A percentile compares a stretch with the other conserved stretches of the same genome.
Evolutionary conservation across 1,140 invertebrate genomes (phyloP).

Genomic region (Cydia pomonella): DNA sequence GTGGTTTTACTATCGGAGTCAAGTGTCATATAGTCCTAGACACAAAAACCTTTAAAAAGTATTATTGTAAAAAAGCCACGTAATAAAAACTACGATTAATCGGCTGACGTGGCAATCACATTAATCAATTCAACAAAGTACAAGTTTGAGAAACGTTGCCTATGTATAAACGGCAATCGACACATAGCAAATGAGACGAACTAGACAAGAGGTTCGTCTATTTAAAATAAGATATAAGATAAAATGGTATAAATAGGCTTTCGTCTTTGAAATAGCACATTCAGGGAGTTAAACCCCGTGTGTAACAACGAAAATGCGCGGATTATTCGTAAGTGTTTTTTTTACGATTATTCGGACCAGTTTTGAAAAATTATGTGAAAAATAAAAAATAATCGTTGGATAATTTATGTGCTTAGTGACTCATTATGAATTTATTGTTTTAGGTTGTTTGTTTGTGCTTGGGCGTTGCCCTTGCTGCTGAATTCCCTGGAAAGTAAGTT

Average conservation of each 20-base stretch:
- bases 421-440: constrained; percentile 41
- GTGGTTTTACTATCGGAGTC: too few relatives aligned
- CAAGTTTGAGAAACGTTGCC: constrained; percentile 66
- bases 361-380: constrained; percentile 26
- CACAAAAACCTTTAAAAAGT: too few relatives aligned
- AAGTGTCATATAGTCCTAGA: too few relatives aligned
- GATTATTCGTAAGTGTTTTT: constrained; percentile 56
- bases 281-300: constrained; percentile 57
- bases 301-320: constrained; percentile 64
- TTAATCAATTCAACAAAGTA: constrained; percentile 3
- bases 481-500: constrained; percentile 43
- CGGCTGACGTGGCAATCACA: neutral
- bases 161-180: constrained; percentile 64
- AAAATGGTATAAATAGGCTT: constrained; percentile 74
- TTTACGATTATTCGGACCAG: neutral
- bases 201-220: constrained; percentile 58
- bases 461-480: constrained; percentile 56
- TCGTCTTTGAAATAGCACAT: constrained; percentile 61
- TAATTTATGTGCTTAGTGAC: constrained; percentile 8
- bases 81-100: constrained; percentile 9
- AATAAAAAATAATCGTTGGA: neutral
- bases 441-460: constrained; percentile 57
- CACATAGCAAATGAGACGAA: constrained; percentile 70
- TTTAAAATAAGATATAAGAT: constrained; percentile 59
- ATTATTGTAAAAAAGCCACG: too few relatives aligned